phyloP scores from a whole-genome alignment of 1,140 invertebrate genomes.

The Lysiphlebus fabarum region DNA sequence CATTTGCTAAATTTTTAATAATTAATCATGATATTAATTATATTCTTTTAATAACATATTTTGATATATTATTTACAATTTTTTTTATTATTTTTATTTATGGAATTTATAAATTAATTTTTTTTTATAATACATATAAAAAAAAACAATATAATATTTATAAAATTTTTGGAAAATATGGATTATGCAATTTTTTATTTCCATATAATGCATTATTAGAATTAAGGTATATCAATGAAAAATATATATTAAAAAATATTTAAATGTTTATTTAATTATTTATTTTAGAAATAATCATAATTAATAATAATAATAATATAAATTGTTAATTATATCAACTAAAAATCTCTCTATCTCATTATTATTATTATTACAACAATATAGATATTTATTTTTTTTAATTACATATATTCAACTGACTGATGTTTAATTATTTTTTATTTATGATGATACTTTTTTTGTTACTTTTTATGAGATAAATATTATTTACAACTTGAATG shows the following conservation, averaged over 20 bases:
- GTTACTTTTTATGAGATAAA: too few relatives aligned
- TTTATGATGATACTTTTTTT: too few relatives aligned
- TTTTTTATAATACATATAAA: conserved; percentile 32
- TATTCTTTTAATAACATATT: conserved; percentile 32
- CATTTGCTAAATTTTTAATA: conserved; percentile 31
- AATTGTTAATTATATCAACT: too few relatives aligned
- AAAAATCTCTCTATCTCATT: too few relatives aligned
- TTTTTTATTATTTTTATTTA: conserved; percentile 32
- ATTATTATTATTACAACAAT: too few relatives aligned
- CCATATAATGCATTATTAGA: conserved; percentile 40
- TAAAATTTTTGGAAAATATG: conserved; percentile 42
- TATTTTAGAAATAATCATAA: too few relatives aligned
- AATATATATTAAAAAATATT: conserved; percentile 36
- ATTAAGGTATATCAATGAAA: conserved; percentile 34
- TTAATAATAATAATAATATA: too few relatives aligned
- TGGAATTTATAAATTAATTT: conserved; percentile 37
- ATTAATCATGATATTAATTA: conserved; percentile 30
- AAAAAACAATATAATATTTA: conserved; percentile 29
- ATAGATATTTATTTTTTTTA: too few relatives aligned
- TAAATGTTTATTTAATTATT: conserved; percentile 7
- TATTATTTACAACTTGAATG: too few relatives aligned
- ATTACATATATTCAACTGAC: too few relatives aligned
- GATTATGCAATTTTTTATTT: conserved; percentile 39
- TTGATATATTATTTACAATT: conserved; percentile 35
- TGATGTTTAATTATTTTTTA: too few relatives aligned